A percentile compares a stretch with the other conserved stretches of the same genome.
These are phyloP conservation scores for Phalacrocorax brasilianus DNA, from an alignment of 2,113 vertebrate species.

Conservation along the genomic window DNA sequence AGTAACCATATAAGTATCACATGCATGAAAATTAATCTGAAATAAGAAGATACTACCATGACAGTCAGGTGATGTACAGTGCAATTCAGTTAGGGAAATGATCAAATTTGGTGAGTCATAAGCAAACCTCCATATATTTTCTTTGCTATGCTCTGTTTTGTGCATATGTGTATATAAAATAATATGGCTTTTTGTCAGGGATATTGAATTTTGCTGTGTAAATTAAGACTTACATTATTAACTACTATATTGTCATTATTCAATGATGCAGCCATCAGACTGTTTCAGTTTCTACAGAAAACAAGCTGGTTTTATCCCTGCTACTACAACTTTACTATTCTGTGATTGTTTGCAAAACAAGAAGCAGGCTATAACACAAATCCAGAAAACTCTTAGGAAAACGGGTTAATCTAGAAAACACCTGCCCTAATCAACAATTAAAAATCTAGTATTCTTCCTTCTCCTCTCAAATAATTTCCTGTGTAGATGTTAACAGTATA, in stretches of 20 bases:
- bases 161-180: neutral
- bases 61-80: neutral
- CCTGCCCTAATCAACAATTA: neutral
- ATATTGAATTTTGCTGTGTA: neutral
- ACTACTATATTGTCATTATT: neutral
- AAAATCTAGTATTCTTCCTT: neutral
- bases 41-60: neutral
- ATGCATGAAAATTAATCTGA: neutral
- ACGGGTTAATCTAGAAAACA: neutral
- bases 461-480: neutral
- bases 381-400: slow-evolving; percentile 5
- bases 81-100: neutral
- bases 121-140: neutral
- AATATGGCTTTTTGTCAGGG: neutral
- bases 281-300: neutral
- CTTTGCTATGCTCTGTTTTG: neutral
- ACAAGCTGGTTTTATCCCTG: neutral
- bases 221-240: neutral
- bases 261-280: neutral
- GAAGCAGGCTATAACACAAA: neutral
- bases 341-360: neutral
- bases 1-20: neutral
- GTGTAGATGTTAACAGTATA: neutral
- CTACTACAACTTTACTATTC: neutral
- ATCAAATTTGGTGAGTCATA: neutral